Percentiles rank a stretch among this genome's conserved stretches.
Conservation (phyloP, 2,113 vertebrate genomes). For the Leucoraja erinaceus region DNA sequence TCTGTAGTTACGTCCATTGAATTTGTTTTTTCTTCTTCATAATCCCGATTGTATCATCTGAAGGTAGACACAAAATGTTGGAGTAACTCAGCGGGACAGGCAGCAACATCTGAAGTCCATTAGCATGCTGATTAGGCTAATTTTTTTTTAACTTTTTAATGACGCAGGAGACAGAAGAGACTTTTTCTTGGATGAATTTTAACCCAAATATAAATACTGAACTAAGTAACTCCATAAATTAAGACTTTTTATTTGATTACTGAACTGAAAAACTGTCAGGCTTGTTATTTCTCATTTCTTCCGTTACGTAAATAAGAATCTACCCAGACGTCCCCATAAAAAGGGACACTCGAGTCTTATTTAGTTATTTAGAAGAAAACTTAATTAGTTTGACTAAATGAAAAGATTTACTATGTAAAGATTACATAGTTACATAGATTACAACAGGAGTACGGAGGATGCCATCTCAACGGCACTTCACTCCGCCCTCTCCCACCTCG, state of each 20-base stretch:
- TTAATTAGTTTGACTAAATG: too few species aligned
- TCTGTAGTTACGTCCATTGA: too few species aligned
- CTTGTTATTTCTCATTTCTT: neutral
- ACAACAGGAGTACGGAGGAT: too few species aligned
- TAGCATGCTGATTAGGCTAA: neutral
- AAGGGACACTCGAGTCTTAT: neutral
- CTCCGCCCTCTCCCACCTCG: too few species aligned
- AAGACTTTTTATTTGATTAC: neutral
- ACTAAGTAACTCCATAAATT: neutral
- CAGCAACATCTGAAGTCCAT: too few species aligned
- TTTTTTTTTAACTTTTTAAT: neutral
- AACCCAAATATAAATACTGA: neutral
- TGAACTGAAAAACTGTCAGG: neutral
- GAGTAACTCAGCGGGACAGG: too few species aligned
- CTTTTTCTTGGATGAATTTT: neutral
- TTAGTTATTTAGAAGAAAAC: too few species aligned
- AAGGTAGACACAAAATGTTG: too few species aligned
- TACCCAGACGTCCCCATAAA: neutral
- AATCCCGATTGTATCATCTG: too few species aligned
- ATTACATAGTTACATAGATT: too few species aligned
- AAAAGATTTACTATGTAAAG: neutral
- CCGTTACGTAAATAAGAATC: neutral
- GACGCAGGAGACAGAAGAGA: neutral
- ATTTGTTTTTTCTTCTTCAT: too few species aligned
- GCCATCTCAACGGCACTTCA: too few species aligned